Evolutionary conservation across 2,113 vertebrate genomes (phyloP).

Genomic region (Ciconia stormi): DNA sequence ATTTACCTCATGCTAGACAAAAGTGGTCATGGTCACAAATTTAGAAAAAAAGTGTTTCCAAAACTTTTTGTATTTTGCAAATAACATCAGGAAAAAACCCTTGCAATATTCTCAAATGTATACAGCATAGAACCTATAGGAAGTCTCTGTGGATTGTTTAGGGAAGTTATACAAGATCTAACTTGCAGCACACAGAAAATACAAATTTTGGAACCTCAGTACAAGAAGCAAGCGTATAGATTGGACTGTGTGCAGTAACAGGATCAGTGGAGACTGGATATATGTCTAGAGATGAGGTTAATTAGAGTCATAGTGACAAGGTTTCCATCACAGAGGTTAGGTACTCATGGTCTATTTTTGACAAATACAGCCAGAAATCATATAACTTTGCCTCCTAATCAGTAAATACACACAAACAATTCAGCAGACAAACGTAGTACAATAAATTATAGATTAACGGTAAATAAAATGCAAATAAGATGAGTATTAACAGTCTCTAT

Average conservation of each 20-base stretch:
- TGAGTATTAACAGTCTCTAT: background rate
- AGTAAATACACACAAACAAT: background rate
- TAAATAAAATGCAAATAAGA: background rate
- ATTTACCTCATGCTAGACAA: background rate
- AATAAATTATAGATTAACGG: background rate
- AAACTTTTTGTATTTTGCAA: background rate
- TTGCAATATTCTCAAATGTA: background rate
- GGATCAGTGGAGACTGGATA: background rate
- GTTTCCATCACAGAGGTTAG: background rate
- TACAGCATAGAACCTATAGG: background rate
- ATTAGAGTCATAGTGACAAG: background rate
- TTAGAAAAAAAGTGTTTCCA: background rate
- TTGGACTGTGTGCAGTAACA: background rate
- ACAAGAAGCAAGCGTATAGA: background rate
- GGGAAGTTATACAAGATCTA: background rate
- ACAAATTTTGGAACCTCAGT: background rate
- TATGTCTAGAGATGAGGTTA: background rate
- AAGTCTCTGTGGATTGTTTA: background rate
- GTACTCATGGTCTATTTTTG: background rate
- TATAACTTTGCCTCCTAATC: background rate
- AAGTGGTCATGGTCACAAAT: background rate
- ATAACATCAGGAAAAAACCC: background rate
- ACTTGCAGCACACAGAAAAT: background rate
- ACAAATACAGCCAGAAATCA: background rate
- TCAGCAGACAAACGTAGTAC: background rate